Evolutionary conservation across 1,140 invertebrate genomes (phyloP).

Genomic region (Copidosoma floridanum): DNA sequence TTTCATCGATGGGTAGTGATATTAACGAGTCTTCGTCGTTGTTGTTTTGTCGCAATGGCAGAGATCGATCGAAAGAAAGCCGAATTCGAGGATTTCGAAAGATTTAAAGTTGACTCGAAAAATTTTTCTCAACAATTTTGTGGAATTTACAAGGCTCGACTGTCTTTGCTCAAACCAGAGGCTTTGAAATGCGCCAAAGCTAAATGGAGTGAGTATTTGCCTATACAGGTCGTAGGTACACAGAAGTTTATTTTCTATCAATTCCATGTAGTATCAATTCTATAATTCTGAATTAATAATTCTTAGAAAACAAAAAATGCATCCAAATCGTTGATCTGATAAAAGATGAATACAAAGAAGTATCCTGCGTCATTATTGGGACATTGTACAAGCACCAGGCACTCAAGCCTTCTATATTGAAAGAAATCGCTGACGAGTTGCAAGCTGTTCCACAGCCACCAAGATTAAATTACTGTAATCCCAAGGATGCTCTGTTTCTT

Average conservation of each 20-base stretch:
- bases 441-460: constrained; percentile 75
- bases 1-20: not conserved
- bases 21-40: too few species aligned
- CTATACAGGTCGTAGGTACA: not conserved
- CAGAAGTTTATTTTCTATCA: too few species aligned
- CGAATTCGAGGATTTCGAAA: constrained; percentile 38
- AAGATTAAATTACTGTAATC: constrained; percentile 66
- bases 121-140: constrained; percentile 81
- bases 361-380: constrained; percentile 76
- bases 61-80: constrained; percentile 33
- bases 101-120: constrained; percentile 61
- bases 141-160: constrained; percentile 77
- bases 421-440: constrained; percentile 86
- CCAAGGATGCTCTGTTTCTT: constrained; percentile 76
- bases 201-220: constrained; percentile 65
- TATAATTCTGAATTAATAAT: too few species aligned
- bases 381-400: constrained; percentile 91
- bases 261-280: too few species aligned
- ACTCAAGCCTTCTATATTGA: constrained; percentile 88
- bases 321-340: constrained; percentile 42
- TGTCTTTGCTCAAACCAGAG: constrained; percentile 68
- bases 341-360: constrained; percentile 43
- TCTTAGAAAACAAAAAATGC: constrained; percentile 35
- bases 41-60: not conserved
- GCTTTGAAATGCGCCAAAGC: constrained; percentile 56